Evolutionary conservation across 2,113 vertebrate genomes (phyloP).

Genomic region (Delphinapterus leucas): DNA sequence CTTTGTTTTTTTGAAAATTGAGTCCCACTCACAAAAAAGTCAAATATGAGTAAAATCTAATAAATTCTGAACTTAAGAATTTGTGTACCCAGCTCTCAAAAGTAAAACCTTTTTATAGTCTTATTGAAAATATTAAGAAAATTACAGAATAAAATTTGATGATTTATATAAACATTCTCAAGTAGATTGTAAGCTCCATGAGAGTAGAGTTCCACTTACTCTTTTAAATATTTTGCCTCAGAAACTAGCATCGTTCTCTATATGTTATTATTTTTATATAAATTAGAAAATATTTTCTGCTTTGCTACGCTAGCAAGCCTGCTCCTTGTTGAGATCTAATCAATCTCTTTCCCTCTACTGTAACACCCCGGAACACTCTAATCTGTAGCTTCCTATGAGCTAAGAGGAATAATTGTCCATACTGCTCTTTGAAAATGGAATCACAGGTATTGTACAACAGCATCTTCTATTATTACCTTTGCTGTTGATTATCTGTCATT

Average conservation of each 20-base stretch:
- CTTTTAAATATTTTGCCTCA: background rate
- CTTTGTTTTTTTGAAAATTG: background rate
- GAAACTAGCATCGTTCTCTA: background rate
- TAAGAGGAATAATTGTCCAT: background rate
- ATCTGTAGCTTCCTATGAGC: background rate
- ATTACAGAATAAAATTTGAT: background rate
- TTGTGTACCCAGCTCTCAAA: background rate
- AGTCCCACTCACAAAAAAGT: background rate
- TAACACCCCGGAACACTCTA: background rate
- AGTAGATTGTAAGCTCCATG: background rate
- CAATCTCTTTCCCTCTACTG: background rate
- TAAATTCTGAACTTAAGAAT: background rate
- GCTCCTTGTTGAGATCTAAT: background rate
- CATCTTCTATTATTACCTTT: conserved; percentile 14
- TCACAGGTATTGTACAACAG: background rate
- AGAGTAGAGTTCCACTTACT: background rate
- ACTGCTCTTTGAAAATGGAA: background rate
- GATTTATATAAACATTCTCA: background rate
- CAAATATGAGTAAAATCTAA: background rate
- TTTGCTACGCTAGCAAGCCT: background rate
- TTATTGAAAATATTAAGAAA: background rate
- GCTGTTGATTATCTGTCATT: background rate
- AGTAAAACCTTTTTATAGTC: background rate
- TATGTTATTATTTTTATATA: background rate
- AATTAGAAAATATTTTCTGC: background rate